Evolutionary conservation across 2,797 vertebrate genomes (phyloP), one percentile per base, ranked within the genome.

Genomic region (Acanthurus tractus): DNA sequence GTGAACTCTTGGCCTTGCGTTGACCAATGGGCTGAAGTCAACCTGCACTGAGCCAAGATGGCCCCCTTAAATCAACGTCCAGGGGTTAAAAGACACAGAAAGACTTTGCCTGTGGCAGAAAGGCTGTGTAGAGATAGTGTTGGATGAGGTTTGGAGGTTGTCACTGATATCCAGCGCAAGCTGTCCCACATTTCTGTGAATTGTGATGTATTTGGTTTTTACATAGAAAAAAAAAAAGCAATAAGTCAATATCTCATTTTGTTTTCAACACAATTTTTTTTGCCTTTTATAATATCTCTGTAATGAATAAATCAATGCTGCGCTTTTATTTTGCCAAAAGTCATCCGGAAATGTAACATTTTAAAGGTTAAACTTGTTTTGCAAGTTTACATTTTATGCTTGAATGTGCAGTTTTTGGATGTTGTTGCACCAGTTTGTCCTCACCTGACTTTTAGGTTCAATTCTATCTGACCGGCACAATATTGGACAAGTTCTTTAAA

Each of bases 1-100:
- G 71, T 83, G 92, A 92, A 93, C 90, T 84, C 86, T 88, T 91
- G 84, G 73, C 85, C 85, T 25, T 5, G 56, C 17, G 14, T 77
- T 79, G 81, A 88, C 84, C 90, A 63, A 85, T 82, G 66, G 67
- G 61, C 56, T 29, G 14, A 10, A 57, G 64, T 17, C 46, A 38
- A 11, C 46, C 49, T 46, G n/a, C 48, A 6, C 64, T 6, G 49
- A 50, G 84, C 59, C 12, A 46, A 74, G 75, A 82, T 74, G n/a
- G 71, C 73, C 50, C 25, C 65, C 57, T 71, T 82, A 74, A 70
- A 89, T 88, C 79, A 85, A 66, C 65, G 63, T 38, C 38, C 52
- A 40, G 6, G n/a, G 45, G 44, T 29, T 14, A 20, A 55, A 46
- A 80, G 59, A 40, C 49, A 36, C 23, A 11, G 38, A 53, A 23